These are phyloP conservation scores for Nicator chloris DNA, from an alignment of 2,113 vertebrate genomes.

Conservation along the genomic window DNA sequence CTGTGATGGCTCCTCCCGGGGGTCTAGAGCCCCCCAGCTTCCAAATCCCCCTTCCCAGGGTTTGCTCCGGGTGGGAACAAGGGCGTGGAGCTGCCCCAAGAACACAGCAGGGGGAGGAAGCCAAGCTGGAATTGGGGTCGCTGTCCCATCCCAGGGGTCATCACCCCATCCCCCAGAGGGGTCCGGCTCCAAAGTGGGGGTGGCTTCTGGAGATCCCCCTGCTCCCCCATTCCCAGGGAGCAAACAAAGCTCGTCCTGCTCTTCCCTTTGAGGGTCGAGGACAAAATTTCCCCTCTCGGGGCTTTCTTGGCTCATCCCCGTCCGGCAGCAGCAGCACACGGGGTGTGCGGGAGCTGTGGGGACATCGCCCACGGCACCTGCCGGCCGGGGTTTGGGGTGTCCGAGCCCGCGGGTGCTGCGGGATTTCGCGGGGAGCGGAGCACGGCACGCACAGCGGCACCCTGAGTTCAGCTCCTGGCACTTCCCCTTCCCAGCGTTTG, in stretches of 20 bases:
- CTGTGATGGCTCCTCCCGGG: background rate
- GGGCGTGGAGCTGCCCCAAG: background rate
- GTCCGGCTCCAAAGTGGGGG: background rate
- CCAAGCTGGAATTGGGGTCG: background rate
- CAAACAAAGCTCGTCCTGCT: background rate
- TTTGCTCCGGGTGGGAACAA: background rate
- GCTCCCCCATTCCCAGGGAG: background rate
- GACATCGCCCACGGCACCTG: rapidly evolving
- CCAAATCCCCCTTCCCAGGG: background rate
- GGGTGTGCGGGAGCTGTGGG: background rate
- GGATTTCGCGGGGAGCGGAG: background rate
- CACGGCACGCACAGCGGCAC: background rate
- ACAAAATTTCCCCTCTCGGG: background rate
- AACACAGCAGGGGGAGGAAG: background rate
- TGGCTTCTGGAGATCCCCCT: background rate
- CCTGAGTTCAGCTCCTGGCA: rapidly evolving
- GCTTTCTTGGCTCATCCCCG: background rate
- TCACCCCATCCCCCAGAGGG: too few species aligned
- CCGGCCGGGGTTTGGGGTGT: background rate
- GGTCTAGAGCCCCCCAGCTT: background rate
- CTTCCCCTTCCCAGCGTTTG: background rate
- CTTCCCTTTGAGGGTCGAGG: background rate
- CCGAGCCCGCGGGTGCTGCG: rapidly evolving
- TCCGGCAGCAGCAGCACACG: background rate
- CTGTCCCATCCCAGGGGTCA: background rate